Conservation (phyloP, 92 coral and sea anemone genomes). For the Epizoanthus fatuus region DNA sequence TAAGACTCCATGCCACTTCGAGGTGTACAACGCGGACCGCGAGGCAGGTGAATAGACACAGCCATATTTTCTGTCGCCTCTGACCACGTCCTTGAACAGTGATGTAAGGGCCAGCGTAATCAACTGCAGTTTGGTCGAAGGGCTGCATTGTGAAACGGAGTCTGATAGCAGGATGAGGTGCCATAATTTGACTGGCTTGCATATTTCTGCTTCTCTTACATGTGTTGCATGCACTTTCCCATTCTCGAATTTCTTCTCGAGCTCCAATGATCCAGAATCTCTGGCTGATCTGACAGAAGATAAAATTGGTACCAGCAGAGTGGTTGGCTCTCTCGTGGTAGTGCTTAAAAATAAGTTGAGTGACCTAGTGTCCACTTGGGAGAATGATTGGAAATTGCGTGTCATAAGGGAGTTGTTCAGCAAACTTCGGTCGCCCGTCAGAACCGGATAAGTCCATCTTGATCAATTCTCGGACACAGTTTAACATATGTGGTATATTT, state of each 20-base stretch:
- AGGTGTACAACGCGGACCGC: slow-evolving; percentile 45
- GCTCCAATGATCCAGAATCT: slow-evolving; percentile 68
- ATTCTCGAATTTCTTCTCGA: slow-evolving; percentile 70
- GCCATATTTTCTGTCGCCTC: slow-evolving; percentile 62
- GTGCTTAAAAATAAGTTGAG: slow-evolving; percentile 61
- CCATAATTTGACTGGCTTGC: slow-evolving; percentile 71
- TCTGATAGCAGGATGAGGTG: slow-evolving; percentile 56
- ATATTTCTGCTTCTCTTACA: slow-evolving; percentile 65
- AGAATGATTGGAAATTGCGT: slow-evolving; percentile 57
- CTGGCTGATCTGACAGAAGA: slow-evolving; percentile 57
- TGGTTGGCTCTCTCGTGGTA: slow-evolving; percentile 72
- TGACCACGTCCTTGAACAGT: slow-evolving; percentile 72
- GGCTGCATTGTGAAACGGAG: slow-evolving; percentile 65
- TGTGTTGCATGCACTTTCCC: slow-evolving; percentile 65
- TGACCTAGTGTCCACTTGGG: slow-evolving; percentile 68
- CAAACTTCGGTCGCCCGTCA: slow-evolving; percentile 60
- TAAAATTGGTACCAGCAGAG: slow-evolving; percentile 69
- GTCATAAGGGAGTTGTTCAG: slow-evolving; percentile 63
- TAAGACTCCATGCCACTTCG: slow-evolving; percentile 37
- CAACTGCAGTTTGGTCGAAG: slow-evolving; percentile 69
- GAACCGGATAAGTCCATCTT: slow-evolving; percentile 58
- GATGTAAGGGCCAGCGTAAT: slow-evolving; percentile 66
- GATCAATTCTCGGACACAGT: slow-evolving; percentile 56
- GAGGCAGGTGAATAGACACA: slow-evolving; percentile 80
- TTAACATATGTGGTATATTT: neutral